Evolutionary conservation across 1,140 invertebrate species (phyloP), one percentile per base, ranked within the genome.

Genomic region (Pentalonia nigronervosa): DNA sequence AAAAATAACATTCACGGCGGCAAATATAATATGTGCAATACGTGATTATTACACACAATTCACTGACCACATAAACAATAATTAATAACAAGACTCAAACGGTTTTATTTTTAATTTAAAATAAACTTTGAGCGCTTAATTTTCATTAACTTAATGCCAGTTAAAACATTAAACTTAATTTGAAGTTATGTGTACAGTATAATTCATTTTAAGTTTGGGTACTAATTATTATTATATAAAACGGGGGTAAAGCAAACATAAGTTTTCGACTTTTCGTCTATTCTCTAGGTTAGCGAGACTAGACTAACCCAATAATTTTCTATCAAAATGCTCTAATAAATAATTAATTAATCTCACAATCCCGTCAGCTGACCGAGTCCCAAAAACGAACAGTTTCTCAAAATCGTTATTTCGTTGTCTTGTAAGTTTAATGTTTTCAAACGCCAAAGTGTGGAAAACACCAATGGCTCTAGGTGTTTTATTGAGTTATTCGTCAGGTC

Each of bases 401-500:
- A 92, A 30, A 89, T 56, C 6, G 94, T 94, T 25, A 95, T 94
- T 11, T 90, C 20, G 93, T 96, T 95, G 84, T 95, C 94, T 67
- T 94, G 94, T 20, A 95, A 94, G 94, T 95, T 94, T 30, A 95
- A 94, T 23, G 95, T 94, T 81, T 94, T 94, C 2, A 95, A 94
- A 67, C 94, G 94, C 95, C 95, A 95, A 14, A 95, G 94, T 25
- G 94, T 94, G 4, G 94, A 94, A 94, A 95, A 95, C 90, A 94
- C 93, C 30, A 92, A 94, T 14, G 95, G 95, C n/a, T 94, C 94
- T 36, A 95, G 87, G 23, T 88, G 34, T 30, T 93, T 88, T 41
- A 95, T 94, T 34, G 94, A 94, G 93, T 95, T 95, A 94, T 95
- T 95, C 89, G 94, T 95, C 53, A 95, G 93, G 81, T 95, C 94